Conservation (phyloP, 2,888 invertebrate species). For the Nomada goodeniana region DNA sequence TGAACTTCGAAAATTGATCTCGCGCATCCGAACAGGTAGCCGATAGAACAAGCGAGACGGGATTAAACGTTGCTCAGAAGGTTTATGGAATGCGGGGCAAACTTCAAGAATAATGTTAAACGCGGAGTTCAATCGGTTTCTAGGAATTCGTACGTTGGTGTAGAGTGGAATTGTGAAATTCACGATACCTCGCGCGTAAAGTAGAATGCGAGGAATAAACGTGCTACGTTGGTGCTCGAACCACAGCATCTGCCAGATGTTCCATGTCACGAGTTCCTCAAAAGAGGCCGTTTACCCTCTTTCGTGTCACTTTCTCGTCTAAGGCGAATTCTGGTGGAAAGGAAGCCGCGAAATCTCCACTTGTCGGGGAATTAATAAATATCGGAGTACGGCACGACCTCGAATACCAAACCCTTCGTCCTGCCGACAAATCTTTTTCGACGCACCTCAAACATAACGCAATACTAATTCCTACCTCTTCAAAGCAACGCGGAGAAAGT, state of each 20-base stretch:
- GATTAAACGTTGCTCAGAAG: too few species aligned
- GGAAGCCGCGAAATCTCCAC: not conserved
- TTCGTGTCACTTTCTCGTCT: slow-evolving; percentile 33
- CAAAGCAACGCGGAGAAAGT: too few species aligned
- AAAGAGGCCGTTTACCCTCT: slow-evolving; percentile 50
- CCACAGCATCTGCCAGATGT: slow-evolving; percentile 80
- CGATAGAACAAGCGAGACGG: too few species aligned
- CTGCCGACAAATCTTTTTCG: too few species aligned
- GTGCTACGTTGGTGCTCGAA: slow-evolving; percentile 65
- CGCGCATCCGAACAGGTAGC: too few species aligned
- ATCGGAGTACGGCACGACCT: not conserved
- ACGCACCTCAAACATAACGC: too few species aligned
- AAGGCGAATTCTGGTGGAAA: not conserved
- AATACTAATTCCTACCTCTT: too few species aligned
- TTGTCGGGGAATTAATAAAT: not conserved
- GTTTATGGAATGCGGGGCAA: too few species aligned
- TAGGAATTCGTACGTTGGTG: slow-evolving; percentile 49
- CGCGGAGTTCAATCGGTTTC: slow-evolving; percentile 51
- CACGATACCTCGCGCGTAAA: slow-evolving; percentile 64
- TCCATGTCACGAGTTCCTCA: slow-evolving; percentile 51
- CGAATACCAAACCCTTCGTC: too few species aligned
- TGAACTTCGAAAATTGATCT: too few species aligned
- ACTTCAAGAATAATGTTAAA: not conserved
- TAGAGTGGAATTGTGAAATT: slow-evolving; percentile 62
- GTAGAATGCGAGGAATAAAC: slow-evolving; percentile 75